A percentile compares a stretch with the other conserved stretches of the same genome.
Evolutionary conservation across 1,140 invertebrate species (phyloP).

Genomic region (Trachelipus rathkii): DNA sequence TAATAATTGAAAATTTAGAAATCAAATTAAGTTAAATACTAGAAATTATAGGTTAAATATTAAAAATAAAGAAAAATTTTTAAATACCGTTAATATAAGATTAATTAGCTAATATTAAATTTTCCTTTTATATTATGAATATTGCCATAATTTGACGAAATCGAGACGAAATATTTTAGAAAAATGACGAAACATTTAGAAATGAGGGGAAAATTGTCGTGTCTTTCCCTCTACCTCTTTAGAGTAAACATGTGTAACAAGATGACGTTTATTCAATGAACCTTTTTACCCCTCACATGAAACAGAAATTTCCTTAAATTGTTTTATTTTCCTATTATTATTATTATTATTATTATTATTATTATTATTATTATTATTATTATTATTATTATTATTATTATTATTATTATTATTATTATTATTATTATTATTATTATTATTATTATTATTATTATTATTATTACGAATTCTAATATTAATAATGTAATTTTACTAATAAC

Average conservation of each 20-base stretch:
- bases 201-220: neutral
- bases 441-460: neutral
- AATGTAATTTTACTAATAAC: too few relatives aligned
- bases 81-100: too few relatives aligned
- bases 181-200: neutral
- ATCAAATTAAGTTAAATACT: too few relatives aligned
- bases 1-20: too few relatives aligned
- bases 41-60: too few relatives aligned
- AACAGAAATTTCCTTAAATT: neutral
- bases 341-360: neutral
- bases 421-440: neutral
- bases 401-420: neutral
- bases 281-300: neutral
- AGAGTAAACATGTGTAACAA: constrained; percentile 11
- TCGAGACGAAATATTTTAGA: neutral
- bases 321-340: neutral
- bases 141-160: neutral
- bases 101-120: too few relatives aligned
- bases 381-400: neutral
- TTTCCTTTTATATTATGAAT: neutral
- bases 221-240: neutral
- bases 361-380: neutral
- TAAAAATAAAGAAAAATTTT: too few relatives aligned
- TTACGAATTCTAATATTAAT: neutral
- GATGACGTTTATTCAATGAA: constrained; percentile 9